Evolutionary conservation across 2,888 invertebrate genomes (phyloP).

Genomic region (Ceriagrion tenellum): DNA sequence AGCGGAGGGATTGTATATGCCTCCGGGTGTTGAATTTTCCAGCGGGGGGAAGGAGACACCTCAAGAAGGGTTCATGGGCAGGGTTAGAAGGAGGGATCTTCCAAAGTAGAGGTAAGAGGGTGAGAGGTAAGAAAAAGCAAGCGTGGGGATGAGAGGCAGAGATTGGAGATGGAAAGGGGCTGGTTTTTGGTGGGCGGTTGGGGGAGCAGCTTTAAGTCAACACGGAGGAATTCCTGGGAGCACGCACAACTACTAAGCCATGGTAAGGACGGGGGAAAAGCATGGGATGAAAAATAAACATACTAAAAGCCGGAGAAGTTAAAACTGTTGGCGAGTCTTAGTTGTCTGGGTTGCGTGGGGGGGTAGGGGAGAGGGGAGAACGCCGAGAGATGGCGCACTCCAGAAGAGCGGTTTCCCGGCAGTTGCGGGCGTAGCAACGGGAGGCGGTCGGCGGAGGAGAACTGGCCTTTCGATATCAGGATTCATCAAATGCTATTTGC

Average conservation of each 20-base stretch:
- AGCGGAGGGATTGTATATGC: not conserved
- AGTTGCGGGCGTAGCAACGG: too few species aligned
- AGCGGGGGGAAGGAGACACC: not conserved
- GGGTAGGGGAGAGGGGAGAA: not conserved
- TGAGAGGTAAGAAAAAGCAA: not conserved
- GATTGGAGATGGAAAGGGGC: not conserved
- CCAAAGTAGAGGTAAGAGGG: not conserved
- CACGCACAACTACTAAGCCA: constrained; percentile 16
- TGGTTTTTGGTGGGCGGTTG: not conserved
- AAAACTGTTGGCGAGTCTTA: constrained; percentile 24
- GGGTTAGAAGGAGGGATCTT: not conserved
- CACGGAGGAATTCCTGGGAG: not conserved
- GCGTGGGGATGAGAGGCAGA: not conserved
- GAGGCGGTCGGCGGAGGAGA: too few species aligned
- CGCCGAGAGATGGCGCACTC: not conserved
- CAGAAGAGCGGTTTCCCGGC: too few species aligned
- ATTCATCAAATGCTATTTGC: too few species aligned
- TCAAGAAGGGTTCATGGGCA: not conserved
- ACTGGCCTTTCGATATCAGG: too few species aligned
- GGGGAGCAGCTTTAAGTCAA: not conserved
- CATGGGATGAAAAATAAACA: constrained; percentile 21
- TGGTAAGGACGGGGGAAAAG: not conserved
- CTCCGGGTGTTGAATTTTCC: not conserved
- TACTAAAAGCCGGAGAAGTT: constrained; percentile 12
- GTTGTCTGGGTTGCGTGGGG: not conserved